Base-by-base conservation (phyloP, 1,140 invertebrate genomes). In the Eulimnadia texana region DNA sequence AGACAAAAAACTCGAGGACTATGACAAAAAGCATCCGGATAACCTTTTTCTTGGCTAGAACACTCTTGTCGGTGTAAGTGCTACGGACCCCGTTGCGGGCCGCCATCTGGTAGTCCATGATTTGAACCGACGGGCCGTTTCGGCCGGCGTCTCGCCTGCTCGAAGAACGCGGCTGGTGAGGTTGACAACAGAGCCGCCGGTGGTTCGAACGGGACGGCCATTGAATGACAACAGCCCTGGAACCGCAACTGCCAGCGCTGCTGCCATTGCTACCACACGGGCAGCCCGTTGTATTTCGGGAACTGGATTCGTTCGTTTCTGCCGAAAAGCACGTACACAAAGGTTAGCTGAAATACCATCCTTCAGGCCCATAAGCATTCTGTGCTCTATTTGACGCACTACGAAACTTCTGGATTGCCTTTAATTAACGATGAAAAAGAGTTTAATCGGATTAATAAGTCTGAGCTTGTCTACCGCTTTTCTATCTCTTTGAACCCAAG, bases 21-120 rank as follows among this genome's bases (percentile, higher is more conserved):
- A 94, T 83, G 2, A 92, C 89, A 66, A 92, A 91, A 42, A 95
- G 77, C 90, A 95, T 94, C 66, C 86, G 79, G 42, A 95, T 90
- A 10, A 94, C 82, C 73, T 87, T 83, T 67, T 84, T 81, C 68
- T 90, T 90, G 0, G 85, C 83, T 64, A 84, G 82, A 42, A 87
- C 83, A 67, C 83, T 86, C 68, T 84, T 85, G 63, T 84, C 84
- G 67, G 83, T 83, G 69, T 88, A 85, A 60, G 83, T 85, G 13
- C 81, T 84, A 1, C 84, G 73, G 57, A 85, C 80, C 1, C 78
- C 79, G 61, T 82, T 80, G 58, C 80, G 55, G 11, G 55, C 28
- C 20, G 28, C 23, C 16, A 16, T 25, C 20, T 58, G 55, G 1
- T 58, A 27, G 20, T 58, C 55, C 23, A 33, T 58, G 1, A 58